Conservation (phyloP, 1,140 invertebrate genomes). For the Conus betulinus region DNA sequence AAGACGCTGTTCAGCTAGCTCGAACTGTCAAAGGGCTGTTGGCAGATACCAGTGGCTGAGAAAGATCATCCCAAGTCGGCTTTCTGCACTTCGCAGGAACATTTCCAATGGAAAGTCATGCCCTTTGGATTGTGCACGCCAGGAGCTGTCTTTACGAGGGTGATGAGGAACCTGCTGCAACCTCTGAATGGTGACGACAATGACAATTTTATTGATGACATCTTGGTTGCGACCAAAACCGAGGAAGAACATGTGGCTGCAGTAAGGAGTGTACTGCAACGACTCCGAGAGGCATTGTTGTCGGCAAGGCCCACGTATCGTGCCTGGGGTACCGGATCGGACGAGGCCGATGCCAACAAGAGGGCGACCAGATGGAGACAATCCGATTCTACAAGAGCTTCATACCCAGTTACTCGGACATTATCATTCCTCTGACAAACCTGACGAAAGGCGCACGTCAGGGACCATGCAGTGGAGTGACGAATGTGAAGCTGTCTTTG, state of each 20-base stretch:
- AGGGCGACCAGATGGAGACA: conserved; percentile 49
- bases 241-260: background rate
- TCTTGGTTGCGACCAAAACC: background rate
- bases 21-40: conserved; percentile 49
- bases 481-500: no score
- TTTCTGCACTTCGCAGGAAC: conserved; percentile 41
- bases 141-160: conserved; percentile 38
- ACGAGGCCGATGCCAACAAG: background rate
- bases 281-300: background rate
- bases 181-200: background rate
- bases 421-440: no score
- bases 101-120: conserved; percentile 43
- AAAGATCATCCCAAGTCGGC: conserved; percentile 19
- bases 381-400: conserved; percentile 48
- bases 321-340: background rate
- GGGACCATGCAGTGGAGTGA: no score
- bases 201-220: conserved; percentile 30
- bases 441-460: no score
- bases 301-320: background rate
- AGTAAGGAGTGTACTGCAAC: background rate
- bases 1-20: conserved; percentile 29
- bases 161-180: conserved; percentile 46
- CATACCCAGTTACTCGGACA: no score
- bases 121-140: conserved; percentile 54
- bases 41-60: conserved; percentile 40